Conservation (phyloP, 2,797 vertebrate species). For the Cynodonichthys magdalenae region DNA sequence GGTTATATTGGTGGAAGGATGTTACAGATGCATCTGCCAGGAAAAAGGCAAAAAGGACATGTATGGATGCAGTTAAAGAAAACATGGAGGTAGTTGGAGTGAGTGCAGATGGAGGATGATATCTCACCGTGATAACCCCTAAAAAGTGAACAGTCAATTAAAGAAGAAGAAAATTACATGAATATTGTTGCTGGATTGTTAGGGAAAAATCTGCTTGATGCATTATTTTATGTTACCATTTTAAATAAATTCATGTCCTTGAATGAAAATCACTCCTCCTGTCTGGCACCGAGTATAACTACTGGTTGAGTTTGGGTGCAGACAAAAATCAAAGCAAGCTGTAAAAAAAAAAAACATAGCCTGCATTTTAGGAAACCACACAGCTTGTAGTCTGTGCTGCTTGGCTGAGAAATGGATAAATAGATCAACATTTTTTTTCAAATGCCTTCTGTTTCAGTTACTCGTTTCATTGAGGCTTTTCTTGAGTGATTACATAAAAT, state of each 20-base stretch:
- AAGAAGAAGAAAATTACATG: too few species aligned
- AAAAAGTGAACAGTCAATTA: too few species aligned
- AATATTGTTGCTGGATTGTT: too few species aligned
- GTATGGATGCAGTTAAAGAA: too few species aligned
- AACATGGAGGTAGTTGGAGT: too few species aligned
- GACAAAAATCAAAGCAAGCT: constrained; percentile 31
- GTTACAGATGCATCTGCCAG: too few species aligned
- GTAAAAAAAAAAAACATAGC: constrained; percentile 20
- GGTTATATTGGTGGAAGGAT: too few species aligned
- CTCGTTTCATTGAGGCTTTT: constrained; percentile 5
- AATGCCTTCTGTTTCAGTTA: constrained; percentile 10
- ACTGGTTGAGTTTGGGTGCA: constrained; percentile 27
- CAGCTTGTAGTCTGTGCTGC: constrained; percentile 30
- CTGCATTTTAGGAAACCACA: constrained; percentile 49
- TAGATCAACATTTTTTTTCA: constrained; percentile 20
- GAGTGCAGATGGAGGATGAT: too few species aligned
- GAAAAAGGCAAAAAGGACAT: too few species aligned
- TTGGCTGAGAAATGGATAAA: constrained; percentile 49
- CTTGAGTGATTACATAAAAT: neutral
- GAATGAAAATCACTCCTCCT: constrained; percentile 16
- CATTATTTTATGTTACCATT: too few species aligned
- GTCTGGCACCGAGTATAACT: constrained; percentile 27
- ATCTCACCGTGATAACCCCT: too few species aligned
- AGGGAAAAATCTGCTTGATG: too few species aligned
- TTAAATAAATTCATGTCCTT: neutral